Conservation (phyloP, 1,140 invertebrate genomes). For the Trypoxylus dichotomus region DNA sequence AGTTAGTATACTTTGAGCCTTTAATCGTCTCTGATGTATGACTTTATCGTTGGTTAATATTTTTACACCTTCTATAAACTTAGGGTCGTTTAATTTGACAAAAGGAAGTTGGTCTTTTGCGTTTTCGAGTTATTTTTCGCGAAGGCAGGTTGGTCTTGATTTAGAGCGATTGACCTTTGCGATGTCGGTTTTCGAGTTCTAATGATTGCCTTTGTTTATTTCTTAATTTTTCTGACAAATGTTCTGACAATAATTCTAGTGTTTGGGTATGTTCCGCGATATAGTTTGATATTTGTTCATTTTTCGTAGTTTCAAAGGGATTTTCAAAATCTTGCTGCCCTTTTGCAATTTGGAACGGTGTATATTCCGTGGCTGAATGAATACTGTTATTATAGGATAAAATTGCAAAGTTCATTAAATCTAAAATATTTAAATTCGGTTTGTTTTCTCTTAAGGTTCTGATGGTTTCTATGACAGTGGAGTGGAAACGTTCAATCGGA, state of each 20-base stretch:
- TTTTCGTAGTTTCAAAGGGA: neutral
- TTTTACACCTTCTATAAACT: neutral
- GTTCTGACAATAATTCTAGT: neutral
- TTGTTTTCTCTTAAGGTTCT: conserved; percentile 35
- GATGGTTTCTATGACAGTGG: conserved; percentile 34
- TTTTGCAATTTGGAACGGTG: conserved; percentile 11
- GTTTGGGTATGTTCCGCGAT: neutral
- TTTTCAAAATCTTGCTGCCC: conserved; percentile 17
- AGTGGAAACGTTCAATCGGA: conserved; percentile 37
- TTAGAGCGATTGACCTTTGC: neutral
- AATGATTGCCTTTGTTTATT: neutral
- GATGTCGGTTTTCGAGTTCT: neutral
- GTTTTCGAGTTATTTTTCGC: neutral
- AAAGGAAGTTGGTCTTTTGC: neutral
- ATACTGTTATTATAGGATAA: conserved; percentile 36
- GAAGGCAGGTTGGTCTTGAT: neutral
- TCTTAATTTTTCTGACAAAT: neutral
- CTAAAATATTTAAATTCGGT: conserved; percentile 2
- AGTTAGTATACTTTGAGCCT: neutral
- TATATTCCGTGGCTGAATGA: conserved; percentile 28
- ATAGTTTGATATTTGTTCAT: neutral
- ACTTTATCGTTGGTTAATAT: neutral
- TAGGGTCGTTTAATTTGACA: neutral
- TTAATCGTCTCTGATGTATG: neutral
- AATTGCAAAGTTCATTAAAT: conserved; percentile 35